phyloP scores from a whole-genome alignment of 2,888 invertebrate species.

The Rotaria magnacalcarata region DNA sequence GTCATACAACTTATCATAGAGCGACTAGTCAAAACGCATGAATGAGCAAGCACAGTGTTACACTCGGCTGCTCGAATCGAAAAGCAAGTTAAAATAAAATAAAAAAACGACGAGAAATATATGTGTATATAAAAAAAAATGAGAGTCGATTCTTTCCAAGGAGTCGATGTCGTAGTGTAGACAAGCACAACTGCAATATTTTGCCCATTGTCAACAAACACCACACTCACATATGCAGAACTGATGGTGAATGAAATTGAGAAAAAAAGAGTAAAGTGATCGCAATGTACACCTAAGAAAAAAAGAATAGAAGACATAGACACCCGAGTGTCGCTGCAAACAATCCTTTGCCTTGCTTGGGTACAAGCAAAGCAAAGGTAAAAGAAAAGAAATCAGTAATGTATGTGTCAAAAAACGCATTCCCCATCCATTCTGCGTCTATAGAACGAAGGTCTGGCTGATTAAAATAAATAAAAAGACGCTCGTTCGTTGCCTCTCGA shows the following conservation, averaged over 20 bases:
- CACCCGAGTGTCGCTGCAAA: background rate
- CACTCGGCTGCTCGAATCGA: background rate
- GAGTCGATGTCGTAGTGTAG: background rate
- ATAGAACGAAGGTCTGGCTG: constrained; percentile 1
- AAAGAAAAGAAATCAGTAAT: background rate
- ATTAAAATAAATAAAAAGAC: constrained; percentile 15
- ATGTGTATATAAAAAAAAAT: no score
- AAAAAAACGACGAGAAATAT: background rate
- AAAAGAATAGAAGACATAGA: constrained; percentile 15
- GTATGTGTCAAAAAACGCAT: background rate
- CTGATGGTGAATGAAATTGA: background rate
- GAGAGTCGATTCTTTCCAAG: background rate
- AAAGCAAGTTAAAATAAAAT: background rate
- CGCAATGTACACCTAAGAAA: background rate
- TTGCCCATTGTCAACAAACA: constrained; percentile 5
- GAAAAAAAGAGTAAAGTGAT: background rate
- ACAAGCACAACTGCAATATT: background rate
- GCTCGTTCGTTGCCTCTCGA: background rate
- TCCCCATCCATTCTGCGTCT: background rate
- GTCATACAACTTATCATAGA: background rate
- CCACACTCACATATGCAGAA: background rate
- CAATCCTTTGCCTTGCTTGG: background rate
- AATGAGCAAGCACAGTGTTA: background rate
- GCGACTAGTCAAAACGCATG: background rate
- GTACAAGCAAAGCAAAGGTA: background rate